Evolutionary conservation across 2,113 vertebrate genomes (phyloP), one percentile per base, ranked within the genome.

Genomic region (Fulmarus glacialis): DNA sequence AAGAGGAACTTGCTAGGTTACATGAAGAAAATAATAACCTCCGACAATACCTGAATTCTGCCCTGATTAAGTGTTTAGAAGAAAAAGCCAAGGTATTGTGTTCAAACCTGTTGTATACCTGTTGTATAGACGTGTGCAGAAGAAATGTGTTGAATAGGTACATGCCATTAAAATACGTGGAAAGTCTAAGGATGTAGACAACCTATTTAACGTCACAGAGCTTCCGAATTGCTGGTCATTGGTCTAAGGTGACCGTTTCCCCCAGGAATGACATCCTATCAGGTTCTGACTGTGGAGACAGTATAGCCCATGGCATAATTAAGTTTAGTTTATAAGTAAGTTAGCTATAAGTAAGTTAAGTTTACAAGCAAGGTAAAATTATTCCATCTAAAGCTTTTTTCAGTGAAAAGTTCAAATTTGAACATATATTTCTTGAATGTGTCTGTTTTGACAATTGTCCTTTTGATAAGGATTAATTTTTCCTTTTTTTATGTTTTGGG

Each of bases 1-100:
- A 99, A 95, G 99, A 99, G 97, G 99, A 99, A 97, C 98, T 99
- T 87, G 98, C 98, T 85, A 97, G 99, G 43, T 97, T 99, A 63
- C 99, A 99, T 55, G 99, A 99, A 82, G 99, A 99, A 96, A 99
- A 99, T 97, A 98, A 97, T 95, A 99, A 99, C 82, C 99, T 99
- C 48, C 98, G 98, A 94, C 98, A 99, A 84, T 99, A 99, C 97
- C 97, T 99, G 96, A 99, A 97, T 97, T 99, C 99, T 26, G 98
- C 99, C 17, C 98, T 99, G 90, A 98, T 99, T 72, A 99, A 98
- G 97, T 98, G 98, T 86, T 97, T 99, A 87, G 98, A 99, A 96
- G 98, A 99, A 73, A 99, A 98, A 95, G 98, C 98, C 48, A 99
- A 99, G 99, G 99, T 99, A 97, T 93, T 72, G 74, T 87, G 73